A percentile compares a stretch with the other conserved stretches of the same genome.
These are phyloP conservation scores for Fukomys damarensis DNA, from an alignment of 2,113 vertebrate genomes.

Conservation along the genomic window DNA sequence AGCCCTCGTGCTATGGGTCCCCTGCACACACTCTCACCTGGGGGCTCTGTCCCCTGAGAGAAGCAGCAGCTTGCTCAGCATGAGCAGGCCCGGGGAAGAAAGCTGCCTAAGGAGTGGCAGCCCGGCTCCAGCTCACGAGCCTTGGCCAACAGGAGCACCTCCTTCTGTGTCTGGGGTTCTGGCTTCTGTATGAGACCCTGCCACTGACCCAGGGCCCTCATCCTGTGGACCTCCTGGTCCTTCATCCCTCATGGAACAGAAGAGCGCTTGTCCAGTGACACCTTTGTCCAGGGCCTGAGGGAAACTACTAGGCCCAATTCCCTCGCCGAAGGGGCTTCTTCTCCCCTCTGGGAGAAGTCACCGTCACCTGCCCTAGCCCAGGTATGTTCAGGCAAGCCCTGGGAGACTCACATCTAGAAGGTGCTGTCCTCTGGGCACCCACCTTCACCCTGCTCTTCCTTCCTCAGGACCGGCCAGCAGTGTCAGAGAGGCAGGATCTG, in stretches of 20 bases:
- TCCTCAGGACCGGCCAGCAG: neutral
- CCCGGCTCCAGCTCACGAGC: neutral
- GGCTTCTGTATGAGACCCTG: accelerated
- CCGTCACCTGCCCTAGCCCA: neutral
- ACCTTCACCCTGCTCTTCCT: accelerated
- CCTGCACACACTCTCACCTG: neutral
- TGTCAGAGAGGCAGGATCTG: accelerated
- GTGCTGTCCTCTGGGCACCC: accelerated
- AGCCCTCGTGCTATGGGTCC: accelerated
- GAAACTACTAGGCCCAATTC: neutral
- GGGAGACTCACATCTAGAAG: accelerated
- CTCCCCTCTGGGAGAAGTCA: neutral
- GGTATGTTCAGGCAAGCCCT: neutral
- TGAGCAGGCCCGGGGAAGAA: neutral
- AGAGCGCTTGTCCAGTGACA: accelerated
- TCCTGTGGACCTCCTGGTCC: neutral
- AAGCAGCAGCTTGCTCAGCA: neutral
- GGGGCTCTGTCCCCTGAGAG: neutral
- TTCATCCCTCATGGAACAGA: accelerated
- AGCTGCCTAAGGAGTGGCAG: neutral
- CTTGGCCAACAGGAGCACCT: neutral
- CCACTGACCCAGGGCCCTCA: neutral
- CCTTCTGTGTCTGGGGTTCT: neutral
- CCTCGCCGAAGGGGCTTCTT: accelerated
- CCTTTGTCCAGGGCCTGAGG: neutral